phyloP scores from a whole-genome alignment of 1,140 invertebrate species.

The Tribolium castaneum region DNA sequence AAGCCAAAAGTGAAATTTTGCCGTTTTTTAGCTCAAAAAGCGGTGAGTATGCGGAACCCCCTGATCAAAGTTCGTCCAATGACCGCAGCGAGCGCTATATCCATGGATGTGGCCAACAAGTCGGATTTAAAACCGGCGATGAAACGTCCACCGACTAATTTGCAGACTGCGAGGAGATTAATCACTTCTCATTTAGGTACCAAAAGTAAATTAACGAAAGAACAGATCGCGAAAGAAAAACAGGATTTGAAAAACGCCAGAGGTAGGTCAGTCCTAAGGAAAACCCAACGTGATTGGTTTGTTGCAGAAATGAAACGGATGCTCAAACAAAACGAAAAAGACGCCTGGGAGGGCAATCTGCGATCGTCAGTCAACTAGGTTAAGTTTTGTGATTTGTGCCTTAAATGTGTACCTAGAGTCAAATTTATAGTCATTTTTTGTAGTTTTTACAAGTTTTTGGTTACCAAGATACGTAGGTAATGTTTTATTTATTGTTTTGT shows the following conservation, averaged over 20 bases:
- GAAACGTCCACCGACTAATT: conserved; percentile 61
- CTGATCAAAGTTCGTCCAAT: conserved; percentile 61
- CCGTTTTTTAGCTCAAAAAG: conserved; percentile 60
- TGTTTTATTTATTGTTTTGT: conserved; percentile 5
- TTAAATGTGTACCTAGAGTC: conserved; percentile 5
- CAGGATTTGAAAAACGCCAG: conserved; percentile 58
- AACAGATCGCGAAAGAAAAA: conserved; percentile 59
- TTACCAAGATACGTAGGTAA: conserved; percentile 12
- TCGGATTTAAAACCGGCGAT: conserved; percentile 61
- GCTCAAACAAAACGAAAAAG: conserved; percentile 58
- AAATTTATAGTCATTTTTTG: conserved; percentile 7
- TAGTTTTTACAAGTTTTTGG: neutral
- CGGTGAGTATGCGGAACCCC: conserved; percentile 55
- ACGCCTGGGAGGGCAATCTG: conserved; percentile 62
- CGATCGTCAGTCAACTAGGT: conserved; percentile 23
- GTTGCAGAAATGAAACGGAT: conserved; percentile 58
- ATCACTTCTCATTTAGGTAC: conserved; percentile 61
- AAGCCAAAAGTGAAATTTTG: too few species aligned
- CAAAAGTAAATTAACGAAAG: conserved; percentile 57
- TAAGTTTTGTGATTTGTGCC: conserved; percentile 20
- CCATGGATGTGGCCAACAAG: conserved; percentile 54
- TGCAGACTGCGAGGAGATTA: conserved; percentile 61
- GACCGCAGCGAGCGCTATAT: conserved; percentile 53
- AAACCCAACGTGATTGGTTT: neutral
- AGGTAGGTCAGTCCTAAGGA: conserved; percentile 50